Evolutionary conservation across 2,113 vertebrate species (phyloP), one percentile per base, ranked within the genome.

Genomic region (Harpagus bidentatus): DNA sequence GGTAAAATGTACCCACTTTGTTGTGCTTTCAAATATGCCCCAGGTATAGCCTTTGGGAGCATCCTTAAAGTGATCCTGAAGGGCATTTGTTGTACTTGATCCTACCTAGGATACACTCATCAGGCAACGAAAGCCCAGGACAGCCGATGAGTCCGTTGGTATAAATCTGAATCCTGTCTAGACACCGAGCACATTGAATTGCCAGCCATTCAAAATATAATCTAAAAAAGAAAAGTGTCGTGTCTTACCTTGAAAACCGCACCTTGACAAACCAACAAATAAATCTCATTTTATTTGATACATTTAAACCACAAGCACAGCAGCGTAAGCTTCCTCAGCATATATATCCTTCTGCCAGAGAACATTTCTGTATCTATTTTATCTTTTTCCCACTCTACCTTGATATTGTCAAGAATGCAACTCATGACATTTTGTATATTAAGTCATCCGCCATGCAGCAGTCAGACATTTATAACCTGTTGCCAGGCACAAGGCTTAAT

Each of bases 261-360:
- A 58, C 65, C 25, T 29, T 28, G 45, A 70, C 32, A 82, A 22
- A 10, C 42, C 72, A 52, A 20, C 21, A 29, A 23, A 26, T 6
- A 36, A 52, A 87, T 28, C 52, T 58, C 31, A 7, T 50, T 55
- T 42, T 20, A 23, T 11, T 20, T 10, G 21, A 42, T 8, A 20
- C 29, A 20, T 42, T 84, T 21, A 69, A 88, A 48, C 28, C 48
- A 31, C 47, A 36, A 16, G 59, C 4, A 4, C 48, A 45, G 29
- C 13, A 12, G 26, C 1, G 0, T 2, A 22, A 36, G 19, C 17
- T n/a, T 28, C 72, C 72, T 66, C 32, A 19, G 78, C 22, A 3
- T 5, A 7, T 7, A 5, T 0, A 28, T 34, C 78, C 47, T 36
- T 34, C 42, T 13, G 10, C 5, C 40, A 70, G 47, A 36, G 50